Base-by-base conservation (phyloP, 2,888 invertebrate species). In the Meta bourneti region DNA sequence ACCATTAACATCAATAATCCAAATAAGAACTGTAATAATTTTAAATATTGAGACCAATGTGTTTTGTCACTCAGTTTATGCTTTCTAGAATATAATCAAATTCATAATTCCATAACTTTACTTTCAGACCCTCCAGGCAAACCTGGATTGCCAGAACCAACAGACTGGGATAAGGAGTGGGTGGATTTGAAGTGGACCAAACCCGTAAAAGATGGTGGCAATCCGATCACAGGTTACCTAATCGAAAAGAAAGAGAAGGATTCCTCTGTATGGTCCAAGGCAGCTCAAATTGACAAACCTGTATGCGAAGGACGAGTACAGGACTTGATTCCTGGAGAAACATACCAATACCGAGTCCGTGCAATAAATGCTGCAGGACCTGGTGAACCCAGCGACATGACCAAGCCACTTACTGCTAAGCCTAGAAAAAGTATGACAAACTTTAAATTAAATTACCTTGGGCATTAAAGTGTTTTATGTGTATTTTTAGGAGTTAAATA, bases 161-260 rank as follows among this genome's bases (percentile, higher is more conserved):
- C 96, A 0, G 99, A 99, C 95, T 98, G 98, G 97, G 98, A 98
- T 95, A 97, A 97, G 94, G 97, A 97, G 95, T 98, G 98, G 94
- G 98, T 98, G 61, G 98, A 98, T 94, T 95, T 99, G 83, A 97
- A 98, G 96, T 99, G 99, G 99, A 96, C 97, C 79, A 96, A 97
- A 93, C 99, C 99, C 0, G 97, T 97, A 94, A 97, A 96, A 87
- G 98, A 99, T 95, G 98, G 98, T 92, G 99, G 99, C 19, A 96
- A 98, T 79, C 98, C 98, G 0, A 96, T 99, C 93, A 97, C 97
- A 74, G 98, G 98, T 71, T 99, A 98, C 94, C 97, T 98, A 93
- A 97, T 99, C 77, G 98, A 99, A 95, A 98, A 98, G 97, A 98
- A 98, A 95, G 98, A 99, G 95, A 98, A 98, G 95, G 98, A 98